A percentile compares a stretch with the other conserved stretches of the same genome.
phyloP scores from a whole-genome alignment of 2,113 vertebrate genomes.

The Mastomys natalensis region DNA sequence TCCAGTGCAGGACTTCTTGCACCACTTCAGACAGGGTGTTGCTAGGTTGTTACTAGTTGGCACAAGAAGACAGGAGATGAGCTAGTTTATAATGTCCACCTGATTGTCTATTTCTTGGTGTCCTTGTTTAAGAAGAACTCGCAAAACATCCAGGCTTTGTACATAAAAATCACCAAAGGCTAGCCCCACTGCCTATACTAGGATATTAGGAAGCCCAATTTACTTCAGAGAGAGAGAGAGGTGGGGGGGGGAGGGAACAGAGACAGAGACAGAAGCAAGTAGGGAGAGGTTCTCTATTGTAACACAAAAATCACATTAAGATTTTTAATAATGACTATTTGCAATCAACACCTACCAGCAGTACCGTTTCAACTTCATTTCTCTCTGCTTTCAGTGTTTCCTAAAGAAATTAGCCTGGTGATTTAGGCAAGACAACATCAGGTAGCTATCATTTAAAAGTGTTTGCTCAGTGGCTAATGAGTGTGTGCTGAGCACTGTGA shows the following conservation, averaged over 20 bases:
- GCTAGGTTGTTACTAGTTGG: constrained; percentile 92
- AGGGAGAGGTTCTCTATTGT: not conserved
- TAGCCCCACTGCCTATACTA: constrained; percentile 93
- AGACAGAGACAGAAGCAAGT: too few relatives aligned
- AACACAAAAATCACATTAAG: not conserved
- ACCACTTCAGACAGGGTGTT: not conserved
- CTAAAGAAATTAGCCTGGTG: not conserved
- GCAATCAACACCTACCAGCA: not conserved
- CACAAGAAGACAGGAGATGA: constrained; percentile 97
- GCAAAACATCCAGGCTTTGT: constrained; percentile 96
- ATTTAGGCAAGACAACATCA: not conserved
- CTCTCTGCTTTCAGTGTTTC: not conserved
- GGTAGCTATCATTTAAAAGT: not conserved
- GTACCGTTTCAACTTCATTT: not conserved
- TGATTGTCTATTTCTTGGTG: constrained; percentile 97
- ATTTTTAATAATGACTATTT: not conserved
- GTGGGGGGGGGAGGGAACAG: too few relatives aligned
- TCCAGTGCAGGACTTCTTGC: not conserved
- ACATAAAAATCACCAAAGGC: constrained; percentile 98
- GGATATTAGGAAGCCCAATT: constrained; percentile 78
- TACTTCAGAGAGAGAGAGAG: not conserved
- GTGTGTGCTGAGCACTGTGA: not conserved
- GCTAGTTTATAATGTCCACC: constrained; percentile 97
- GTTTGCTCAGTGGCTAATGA: not conserved
- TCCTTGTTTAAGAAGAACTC: constrained; percentile 99